A percentile compares a stretch with the other conserved stretches of the same genome.
Conservation (phyloP, 2,888 invertebrate species). For the Rosalia funebris region DNA sequence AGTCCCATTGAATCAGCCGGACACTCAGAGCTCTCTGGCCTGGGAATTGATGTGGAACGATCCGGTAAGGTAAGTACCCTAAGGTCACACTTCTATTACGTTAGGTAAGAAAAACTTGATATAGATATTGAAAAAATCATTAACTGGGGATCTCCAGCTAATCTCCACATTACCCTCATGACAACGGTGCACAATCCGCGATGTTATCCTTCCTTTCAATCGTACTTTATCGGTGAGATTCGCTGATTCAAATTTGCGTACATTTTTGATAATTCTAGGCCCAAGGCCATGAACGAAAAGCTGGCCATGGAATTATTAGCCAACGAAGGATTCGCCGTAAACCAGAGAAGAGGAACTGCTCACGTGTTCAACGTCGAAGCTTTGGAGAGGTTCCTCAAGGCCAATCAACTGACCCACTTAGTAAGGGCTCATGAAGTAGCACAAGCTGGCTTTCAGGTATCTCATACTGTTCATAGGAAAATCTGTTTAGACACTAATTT, state of each 20-base stretch:
- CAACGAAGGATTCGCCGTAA: constrained; percentile 75
- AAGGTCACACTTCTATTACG: too few relatives aligned
- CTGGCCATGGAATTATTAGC: constrained; percentile 66
- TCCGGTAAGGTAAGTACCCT: constrained; percentile 68
- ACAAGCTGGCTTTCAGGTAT: constrained; percentile 76
- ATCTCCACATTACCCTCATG: too few relatives aligned
- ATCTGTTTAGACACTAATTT: too few relatives aligned
- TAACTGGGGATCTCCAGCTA: too few relatives aligned
- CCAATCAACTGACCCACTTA: constrained; percentile 76
- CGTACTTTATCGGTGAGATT: too few relatives aligned
- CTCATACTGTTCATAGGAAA: not conserved
- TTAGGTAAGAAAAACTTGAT: too few relatives aligned
- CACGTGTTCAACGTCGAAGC: constrained; percentile 77
- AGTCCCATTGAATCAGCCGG: constrained; percentile 72
- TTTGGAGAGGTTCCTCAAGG: constrained; percentile 73
- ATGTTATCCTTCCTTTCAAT: too few relatives aligned
- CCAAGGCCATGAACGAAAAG: constrained; percentile 64
- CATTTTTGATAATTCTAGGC: constrained; percentile 51
- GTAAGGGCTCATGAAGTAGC: constrained; percentile 81
- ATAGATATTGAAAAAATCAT: too few relatives aligned
- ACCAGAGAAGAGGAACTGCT: constrained; percentile 76
- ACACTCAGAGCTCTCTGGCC: constrained; percentile 75
- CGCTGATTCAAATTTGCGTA: not conserved
- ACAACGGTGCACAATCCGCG: too few relatives aligned
- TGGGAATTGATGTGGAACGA: constrained; percentile 87